Evolutionary conservation across 1,140 invertebrate species (phyloP).

Genomic region (Hestina assimilis): DNA sequence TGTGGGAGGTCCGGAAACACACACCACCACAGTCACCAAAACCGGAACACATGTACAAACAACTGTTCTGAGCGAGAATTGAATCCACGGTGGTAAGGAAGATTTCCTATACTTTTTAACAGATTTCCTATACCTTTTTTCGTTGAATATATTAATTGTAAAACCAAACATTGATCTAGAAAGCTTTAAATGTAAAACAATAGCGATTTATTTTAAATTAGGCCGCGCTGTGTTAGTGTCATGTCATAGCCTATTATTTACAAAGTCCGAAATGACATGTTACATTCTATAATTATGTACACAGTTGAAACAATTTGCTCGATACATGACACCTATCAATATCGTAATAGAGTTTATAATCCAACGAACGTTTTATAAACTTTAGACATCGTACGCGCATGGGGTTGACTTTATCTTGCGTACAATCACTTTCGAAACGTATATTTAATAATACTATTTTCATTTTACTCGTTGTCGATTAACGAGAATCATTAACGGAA

Average conservation of each 20-base stretch:
- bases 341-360: background rate
- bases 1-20: too few relatives aligned
- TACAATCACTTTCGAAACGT: conserved; percentile 31
- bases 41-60: too few relatives aligned
- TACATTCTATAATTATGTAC: conserved; percentile 47
- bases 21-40: too few relatives aligned
- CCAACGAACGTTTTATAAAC: background rate
- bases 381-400: conserved; percentile 22
- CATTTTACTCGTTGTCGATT: conserved; percentile 11
- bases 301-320: background rate
- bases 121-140: too few relatives aligned
- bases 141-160: too few relatives aligned
- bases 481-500: conserved; percentile 17
- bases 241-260: conserved; percentile 51
- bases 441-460: conserved; percentile 17
- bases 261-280: conserved; percentile 49
- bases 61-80: too few relatives aligned
- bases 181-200: conserved; percentile 18
- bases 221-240: conserved; percentile 31
- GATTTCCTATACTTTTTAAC: too few relatives aligned
- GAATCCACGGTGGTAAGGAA: too few relatives aligned
- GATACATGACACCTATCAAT: background rate
- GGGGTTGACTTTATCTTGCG: conserved; percentile 37
- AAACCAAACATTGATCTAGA: background rate
- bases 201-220: conserved; percentile 44